Base-by-base conservation (phyloP, 2,113 vertebrate species). In the Pungitius pungitius region DNA sequence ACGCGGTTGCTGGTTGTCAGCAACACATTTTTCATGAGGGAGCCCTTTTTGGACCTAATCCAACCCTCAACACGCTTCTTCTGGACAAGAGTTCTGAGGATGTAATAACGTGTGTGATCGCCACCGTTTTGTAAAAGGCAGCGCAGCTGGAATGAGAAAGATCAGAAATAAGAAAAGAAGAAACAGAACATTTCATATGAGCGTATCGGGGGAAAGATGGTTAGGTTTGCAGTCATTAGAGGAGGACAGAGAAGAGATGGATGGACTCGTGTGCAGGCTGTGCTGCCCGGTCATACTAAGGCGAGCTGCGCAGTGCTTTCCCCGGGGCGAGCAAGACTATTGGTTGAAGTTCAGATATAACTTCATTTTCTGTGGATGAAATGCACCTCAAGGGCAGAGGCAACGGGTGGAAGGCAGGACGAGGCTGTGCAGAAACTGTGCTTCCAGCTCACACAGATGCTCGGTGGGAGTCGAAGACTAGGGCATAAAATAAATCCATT, bases 351-450 rank as follows among this genome's bases (percentile, higher is more conserved):
- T 96, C 95, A 89, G 95, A 96, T 67, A 96, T 94, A 82, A 97
- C 95, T 94, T 97, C 94, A 95, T 96, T 97, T 92, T 96, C 95
- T 91, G 27, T 96, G 96, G 94, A 97, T 96, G 92, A 97, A 96
- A 86, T 95, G 95, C 96, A 90, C 95, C 96, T 97, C 91, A 77
- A 86, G 91, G 81, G 77, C 82, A 84, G 65, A 89, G 68, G 74
- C 84, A 81, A 81, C 26, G 80, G 59, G 73, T 81, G 66, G 67
- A 77, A 76, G 54, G 79, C 65, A 76, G 70, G 82, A 84, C 78
- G 72, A 69, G 56, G 73, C 73, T 71, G 63, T 60, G 73, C 54
- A 80, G 72, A 84, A 70, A 58, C 72, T 75, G 81, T 78, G 82
- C 81, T 89, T 85, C 56, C 75, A 65, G 68, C 86, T 83, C 85